phyloP scores from a whole-genome alignment of 2,797 vertebrate species.

The Vireo griseus region DNA sequence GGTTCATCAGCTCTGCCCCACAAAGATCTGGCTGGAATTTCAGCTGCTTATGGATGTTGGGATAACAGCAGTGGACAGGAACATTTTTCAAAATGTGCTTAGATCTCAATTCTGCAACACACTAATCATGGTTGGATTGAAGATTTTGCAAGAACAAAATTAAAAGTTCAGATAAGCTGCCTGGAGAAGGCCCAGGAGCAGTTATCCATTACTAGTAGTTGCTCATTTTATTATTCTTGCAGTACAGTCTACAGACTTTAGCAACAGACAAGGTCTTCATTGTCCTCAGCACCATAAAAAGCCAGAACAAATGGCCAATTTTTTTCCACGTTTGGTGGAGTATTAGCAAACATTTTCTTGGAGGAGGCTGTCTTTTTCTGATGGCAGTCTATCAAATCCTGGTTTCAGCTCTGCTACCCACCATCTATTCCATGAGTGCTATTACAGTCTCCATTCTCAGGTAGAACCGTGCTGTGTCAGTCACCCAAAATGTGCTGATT shows the following conservation, averaged over 20 bases:
- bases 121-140: not conserved
- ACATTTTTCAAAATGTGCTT: not conserved
- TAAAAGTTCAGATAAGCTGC: not conserved
- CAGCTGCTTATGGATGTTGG: not conserved
- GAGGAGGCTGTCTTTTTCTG: not conserved
- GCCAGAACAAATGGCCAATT: not conserved
- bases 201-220: not conserved
- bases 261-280: not conserved
- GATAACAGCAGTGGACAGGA: not conserved
- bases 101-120: not conserved
- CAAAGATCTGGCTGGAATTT: conserved; percentile 9
- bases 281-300: not conserved
- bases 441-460: not conserved
- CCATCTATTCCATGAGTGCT: not conserved
- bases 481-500: not conserved
- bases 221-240: not conserved
- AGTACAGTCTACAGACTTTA: not conserved
- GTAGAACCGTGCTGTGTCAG: not conserved
- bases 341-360: not conserved
- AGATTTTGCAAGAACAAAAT: not conserved
- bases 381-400: not conserved
- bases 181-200: not conserved
- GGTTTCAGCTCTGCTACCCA: not conserved
- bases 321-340: not conserved
- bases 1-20: not conserved